Evolutionary conservation across 1,140 invertebrate genomes (phyloP).

Genomic region (Sycophaga agraensis): DNA sequence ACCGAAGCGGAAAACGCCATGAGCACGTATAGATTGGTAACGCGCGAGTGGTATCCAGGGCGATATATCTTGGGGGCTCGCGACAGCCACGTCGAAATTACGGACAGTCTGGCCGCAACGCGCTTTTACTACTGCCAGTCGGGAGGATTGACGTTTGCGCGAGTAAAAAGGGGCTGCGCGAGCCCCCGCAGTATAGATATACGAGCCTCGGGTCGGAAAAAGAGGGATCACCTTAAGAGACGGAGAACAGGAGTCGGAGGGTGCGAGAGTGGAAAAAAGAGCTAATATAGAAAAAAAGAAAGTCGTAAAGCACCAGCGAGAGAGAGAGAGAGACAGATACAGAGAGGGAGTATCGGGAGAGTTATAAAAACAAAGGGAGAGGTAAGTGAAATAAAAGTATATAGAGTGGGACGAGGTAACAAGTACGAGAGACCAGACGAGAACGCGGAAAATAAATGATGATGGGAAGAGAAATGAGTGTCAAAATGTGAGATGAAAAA

Average conservation of each 20-base stretch:
- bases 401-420: neutral
- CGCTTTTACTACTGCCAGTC: constrained; percentile 29
- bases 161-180: neutral
- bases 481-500: no score
- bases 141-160: constrained; percentile 19
- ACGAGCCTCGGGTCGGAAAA: neutral
- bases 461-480: neutral
- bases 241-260: neutral
- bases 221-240: neutral
- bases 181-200: neutral
- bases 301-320: neutral
- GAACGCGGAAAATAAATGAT: neutral
- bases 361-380: neutral
- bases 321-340: neutral
- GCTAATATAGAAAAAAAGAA: neutral
- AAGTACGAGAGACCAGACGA: neutral
- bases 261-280: no score
- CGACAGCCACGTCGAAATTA: constrained; percentile 20
- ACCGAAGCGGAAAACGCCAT: no score
- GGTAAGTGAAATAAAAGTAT: neutral
- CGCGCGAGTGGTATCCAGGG: neutral
- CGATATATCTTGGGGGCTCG: constrained; percentile 16
- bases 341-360: neutral
- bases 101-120: constrained; percentile 22
- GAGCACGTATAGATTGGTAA: neutral